Percentiles rank a stretch among this genome's conserved stretches.
These are phyloP conservation scores for Aproaerema taeniolella DNA, from an alignment of 2,888 invertebrate genomes.

Conservation along the genomic window DNA sequence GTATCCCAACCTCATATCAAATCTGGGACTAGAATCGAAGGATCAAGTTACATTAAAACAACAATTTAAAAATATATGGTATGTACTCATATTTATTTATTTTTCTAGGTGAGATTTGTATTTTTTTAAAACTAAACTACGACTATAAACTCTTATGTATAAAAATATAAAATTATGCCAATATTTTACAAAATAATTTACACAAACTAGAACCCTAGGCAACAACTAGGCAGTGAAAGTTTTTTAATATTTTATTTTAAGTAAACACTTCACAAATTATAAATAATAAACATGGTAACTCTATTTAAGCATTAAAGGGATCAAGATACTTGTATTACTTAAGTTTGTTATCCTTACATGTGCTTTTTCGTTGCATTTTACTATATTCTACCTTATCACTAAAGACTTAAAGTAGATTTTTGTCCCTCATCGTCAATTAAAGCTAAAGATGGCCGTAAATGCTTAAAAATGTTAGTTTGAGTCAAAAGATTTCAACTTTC, in stretches of 20 bases:
- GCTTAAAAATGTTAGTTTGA: constrained; percentile 24
- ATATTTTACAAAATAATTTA: constrained; percentile 67
- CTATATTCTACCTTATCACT: neutral
- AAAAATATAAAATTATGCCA: constrained; percentile 34
- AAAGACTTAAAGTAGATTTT: constrained; percentile 21
- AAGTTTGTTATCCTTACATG: too few relatives aligned
- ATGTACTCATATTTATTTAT: constrained; percentile 41
- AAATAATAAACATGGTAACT: neutral
- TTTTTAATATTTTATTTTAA: neutral
- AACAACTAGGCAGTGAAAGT: constrained; percentile 54
- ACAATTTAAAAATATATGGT: constrained; percentile 30
- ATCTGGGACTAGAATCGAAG: too few relatives aligned
- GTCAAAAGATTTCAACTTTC: constrained; percentile 15
- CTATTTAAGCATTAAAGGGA: neutral
- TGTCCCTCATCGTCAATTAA: constrained; percentile 40
- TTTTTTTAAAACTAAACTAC: constrained; percentile 36
- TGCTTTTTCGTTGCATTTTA: neutral
- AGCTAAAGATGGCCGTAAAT: constrained; percentile 60
- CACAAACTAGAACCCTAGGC: constrained; percentile 37
- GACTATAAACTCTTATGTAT: constrained; percentile 27
- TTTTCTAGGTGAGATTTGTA: constrained; percentile 48
- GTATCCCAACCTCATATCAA: too few relatives aligned
- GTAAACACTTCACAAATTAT: neutral
- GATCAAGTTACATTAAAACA: constrained; percentile 29
- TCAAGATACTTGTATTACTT: too few relatives aligned